A percentile compares a stretch with the other conserved stretches of the same genome.
phyloP scores from a whole-genome alignment of 53 echinoderm and acorn worm genomes.

The Henricia sp. region DNA sequence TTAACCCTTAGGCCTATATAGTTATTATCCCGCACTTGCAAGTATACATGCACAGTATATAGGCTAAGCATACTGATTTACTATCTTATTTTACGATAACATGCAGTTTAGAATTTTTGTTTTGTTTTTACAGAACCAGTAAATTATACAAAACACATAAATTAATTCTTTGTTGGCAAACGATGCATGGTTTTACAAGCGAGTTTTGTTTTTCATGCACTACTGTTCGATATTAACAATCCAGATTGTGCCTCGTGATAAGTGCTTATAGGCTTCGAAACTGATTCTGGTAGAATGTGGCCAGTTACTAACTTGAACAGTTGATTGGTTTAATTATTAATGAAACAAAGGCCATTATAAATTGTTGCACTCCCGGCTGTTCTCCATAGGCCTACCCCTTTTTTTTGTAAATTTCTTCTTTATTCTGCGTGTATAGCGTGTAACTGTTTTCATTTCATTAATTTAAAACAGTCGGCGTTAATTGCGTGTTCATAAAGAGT shows the following conservation, averaged over 20 bases:
- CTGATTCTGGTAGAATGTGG: not conserved
- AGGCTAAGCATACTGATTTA: no score
- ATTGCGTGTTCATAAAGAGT: not conserved
- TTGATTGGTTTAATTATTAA: conserved; percentile 6
- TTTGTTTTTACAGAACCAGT: no score
- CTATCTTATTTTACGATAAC: no score
- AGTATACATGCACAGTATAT: no score
- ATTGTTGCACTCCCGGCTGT: not conserved
- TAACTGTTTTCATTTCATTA: not conserved
- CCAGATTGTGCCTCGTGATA: no score
- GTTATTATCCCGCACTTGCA: no score
- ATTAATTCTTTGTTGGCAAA: no score
- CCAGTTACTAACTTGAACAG: not conserved
- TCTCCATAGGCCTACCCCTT: not conserved
- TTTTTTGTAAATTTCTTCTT: not conserved
- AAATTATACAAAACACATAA: no score
- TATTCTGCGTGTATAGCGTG: not conserved
- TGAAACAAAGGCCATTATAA: not conserved
- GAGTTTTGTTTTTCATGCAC: not conserved
- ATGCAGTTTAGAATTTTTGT: no score
- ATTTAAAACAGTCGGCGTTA: conserved; percentile 1
- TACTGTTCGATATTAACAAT: no score
- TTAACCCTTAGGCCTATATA: no score
- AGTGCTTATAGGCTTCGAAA: no score
- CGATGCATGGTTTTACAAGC: not conserved